Evolutionary conservation across 2,113 vertebrate genomes (phyloP).

Genomic region (Pampusana beccarii): DNA sequence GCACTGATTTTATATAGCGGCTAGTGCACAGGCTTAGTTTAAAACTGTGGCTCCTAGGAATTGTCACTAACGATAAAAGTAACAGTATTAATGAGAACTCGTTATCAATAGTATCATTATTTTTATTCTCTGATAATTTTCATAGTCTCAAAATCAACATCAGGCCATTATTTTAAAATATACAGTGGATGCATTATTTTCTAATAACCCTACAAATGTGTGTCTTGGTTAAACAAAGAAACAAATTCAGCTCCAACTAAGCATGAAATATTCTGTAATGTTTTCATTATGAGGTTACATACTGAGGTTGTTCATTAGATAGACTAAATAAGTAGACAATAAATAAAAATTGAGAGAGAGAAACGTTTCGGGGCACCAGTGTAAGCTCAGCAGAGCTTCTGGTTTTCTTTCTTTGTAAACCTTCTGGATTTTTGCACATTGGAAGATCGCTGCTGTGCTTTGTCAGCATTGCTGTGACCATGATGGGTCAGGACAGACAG

Average conservation of each 20-base stretch:
- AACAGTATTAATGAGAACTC: background rate
- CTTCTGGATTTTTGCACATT: background rate
- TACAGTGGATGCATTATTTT: slow-evolving; percentile 18
- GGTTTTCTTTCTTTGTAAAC: background rate
- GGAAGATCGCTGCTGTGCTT: background rate
- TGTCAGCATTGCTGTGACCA: background rate
- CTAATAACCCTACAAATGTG: slow-evolving; percentile 30
- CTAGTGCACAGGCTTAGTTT: background rate
- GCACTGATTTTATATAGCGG: background rate
- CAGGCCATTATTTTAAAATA: slow-evolving; percentile 45
- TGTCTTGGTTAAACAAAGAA: slow-evolving; percentile 50
- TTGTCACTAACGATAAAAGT: background rate
- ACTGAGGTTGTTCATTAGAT: slow-evolving; percentile 46
- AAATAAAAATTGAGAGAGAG: slow-evolving; percentile 43
- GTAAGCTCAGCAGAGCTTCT: background rate
- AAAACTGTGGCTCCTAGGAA: background rate
- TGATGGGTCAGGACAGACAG: background rate
- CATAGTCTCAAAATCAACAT: slow-evolving; percentile 17
- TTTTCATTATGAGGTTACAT: slow-evolving; percentile 52
- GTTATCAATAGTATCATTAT: slow-evolving; percentile 14
- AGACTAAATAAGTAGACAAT: slow-evolving; percentile 26
- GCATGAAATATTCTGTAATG: slow-evolving; percentile 58
- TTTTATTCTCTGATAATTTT: slow-evolving; percentile 6
- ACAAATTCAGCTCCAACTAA: slow-evolving; percentile 51
- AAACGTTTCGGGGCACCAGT: background rate